phyloP scores from a whole-genome alignment of 2,888 invertebrate species.

The Drosophila meridiana region DNA sequence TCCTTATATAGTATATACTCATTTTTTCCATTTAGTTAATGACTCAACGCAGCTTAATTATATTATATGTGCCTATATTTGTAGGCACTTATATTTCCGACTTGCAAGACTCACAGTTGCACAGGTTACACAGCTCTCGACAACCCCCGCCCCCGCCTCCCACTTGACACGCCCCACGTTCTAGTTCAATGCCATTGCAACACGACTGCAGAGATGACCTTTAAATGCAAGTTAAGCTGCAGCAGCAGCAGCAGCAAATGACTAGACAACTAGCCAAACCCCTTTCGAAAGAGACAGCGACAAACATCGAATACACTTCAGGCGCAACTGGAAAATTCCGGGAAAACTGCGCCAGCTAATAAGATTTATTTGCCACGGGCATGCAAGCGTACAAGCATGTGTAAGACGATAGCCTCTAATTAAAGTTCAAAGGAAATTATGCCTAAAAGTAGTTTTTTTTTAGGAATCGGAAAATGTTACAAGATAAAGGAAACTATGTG shows the following conservation, averaged over 20 bases:
- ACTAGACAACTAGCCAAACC: not conserved
- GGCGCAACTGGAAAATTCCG: slow-evolving; percentile 37
- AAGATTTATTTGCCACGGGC: slow-evolving; percentile 45
- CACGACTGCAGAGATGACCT: slow-evolving; percentile 59
- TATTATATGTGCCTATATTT: slow-evolving; percentile 7
- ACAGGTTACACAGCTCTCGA: slow-evolving; percentile 10
- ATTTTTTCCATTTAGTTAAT: slow-evolving; percentile 19
- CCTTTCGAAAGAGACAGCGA: not conserved
- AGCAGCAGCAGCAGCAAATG: not conserved
- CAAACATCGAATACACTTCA: slow-evolving; percentile 44
- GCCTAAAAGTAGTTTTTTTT: not conserved
- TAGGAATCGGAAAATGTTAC: not conserved
- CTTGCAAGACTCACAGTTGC: slow-evolving; percentile 1
- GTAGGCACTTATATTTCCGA: slow-evolving; percentile 4
- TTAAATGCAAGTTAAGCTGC: slow-evolving; percentile 67
- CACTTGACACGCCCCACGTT: slow-evolving; percentile 7
- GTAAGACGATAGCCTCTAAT: slow-evolving; percentile 21
- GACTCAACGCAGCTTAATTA: slow-evolving; percentile 43
- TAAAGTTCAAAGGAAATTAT: slow-evolving; percentile 22
- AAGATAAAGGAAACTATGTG: not conserved
- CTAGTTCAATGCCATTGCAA: slow-evolving; percentile 56
- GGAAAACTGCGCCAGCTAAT: slow-evolving; percentile 36
- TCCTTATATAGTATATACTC: not conserved
- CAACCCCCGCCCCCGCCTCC: not conserved
- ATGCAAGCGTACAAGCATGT: slow-evolving; percentile 29